A percentile compares a stretch with the other conserved stretches of the same genome.
These are phyloP conservation scores for Atta texana DNA, from an alignment of 1,140 invertebrate genomes.

Conservation along the genomic window DNA sequence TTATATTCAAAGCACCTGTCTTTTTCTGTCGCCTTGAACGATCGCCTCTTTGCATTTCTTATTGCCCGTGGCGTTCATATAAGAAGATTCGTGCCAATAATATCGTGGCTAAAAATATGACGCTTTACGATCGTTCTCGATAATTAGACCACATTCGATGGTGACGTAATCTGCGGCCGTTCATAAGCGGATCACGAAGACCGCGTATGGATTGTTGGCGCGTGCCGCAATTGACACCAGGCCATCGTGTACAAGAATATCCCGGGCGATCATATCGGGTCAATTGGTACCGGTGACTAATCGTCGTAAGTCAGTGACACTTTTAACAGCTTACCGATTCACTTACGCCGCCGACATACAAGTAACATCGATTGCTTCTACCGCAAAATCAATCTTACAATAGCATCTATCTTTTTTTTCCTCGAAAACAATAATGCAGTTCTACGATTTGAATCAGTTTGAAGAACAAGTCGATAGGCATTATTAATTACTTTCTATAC, in stretches of 20 bases:
- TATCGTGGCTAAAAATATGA: slow-evolving; percentile 71
- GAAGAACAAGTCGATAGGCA: not conserved
- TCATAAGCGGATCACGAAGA: slow-evolving; percentile 79
- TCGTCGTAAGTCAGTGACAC: slow-evolving; percentile 76
- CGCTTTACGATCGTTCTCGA: slow-evolving; percentile 72
- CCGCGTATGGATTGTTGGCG: slow-evolving; percentile 80
- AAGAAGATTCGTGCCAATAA: slow-evolving; percentile 65
- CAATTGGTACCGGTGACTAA: slow-evolving; percentile 82
- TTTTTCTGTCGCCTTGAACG: not conserved
- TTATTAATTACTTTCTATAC: not conserved
- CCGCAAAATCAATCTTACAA: not conserved
- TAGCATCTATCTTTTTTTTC: not conserved
- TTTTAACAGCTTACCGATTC: slow-evolving; percentile 63
- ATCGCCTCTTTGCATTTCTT: slow-evolving; percentile 32
- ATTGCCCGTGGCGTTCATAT: slow-evolving; percentile 26
- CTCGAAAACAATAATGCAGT: not conserved
- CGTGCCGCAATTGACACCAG: slow-evolving; percentile 83
- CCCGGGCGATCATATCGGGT: slow-evolving; percentile 77
- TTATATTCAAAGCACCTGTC: slow-evolving; percentile 5
- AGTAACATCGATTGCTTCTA: slow-evolving; percentile 14
- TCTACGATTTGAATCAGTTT: not conserved
- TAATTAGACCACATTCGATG: slow-evolving; percentile 74
- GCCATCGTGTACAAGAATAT: slow-evolving; percentile 77
- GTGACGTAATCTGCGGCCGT: slow-evolving; percentile 79
- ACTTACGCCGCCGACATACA: slow-evolving; percentile 52